Percentiles rank a stretch among this genome's conserved stretches.
Conservation (phyloP, 1,140 invertebrate species). For the Drosophila lacteicornis region DNA sequence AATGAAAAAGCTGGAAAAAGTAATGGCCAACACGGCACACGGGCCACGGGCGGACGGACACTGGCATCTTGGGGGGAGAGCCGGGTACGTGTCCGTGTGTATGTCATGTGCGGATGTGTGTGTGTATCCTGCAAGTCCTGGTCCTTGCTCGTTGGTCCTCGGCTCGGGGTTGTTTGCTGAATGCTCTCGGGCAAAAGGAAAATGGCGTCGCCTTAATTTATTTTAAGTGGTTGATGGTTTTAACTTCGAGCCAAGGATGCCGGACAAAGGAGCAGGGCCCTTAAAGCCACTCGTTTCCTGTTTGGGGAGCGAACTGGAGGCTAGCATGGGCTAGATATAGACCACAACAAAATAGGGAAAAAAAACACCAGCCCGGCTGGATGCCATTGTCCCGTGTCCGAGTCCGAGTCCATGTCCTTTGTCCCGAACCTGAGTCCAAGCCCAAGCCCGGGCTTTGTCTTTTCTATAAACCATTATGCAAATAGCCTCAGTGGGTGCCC, state of each 20-base stretch:
- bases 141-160: constrained; percentile 67
- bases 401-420: constrained; percentile 1
- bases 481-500: constrained; percentile 68
- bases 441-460: constrained; percentile 64
- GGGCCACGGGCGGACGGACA: constrained; percentile 4
- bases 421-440: constrained; percentile 1
- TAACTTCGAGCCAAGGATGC: constrained; percentile 66
- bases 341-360: constrained; percentile 49
- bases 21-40: constrained; percentile 71
- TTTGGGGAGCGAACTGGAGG: constrained; percentile 16
- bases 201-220: constrained; percentile 84
- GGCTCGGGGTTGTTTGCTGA: constrained; percentile 72
- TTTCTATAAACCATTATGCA: constrained; percentile 83
- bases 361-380: constrained; percentile 36
- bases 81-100: constrained; percentile 36
- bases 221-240: constrained; percentile 84
- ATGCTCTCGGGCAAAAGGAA: constrained; percentile 68
- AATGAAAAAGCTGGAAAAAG: constrained; percentile 72
- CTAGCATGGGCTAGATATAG: constrained; percentile 19
- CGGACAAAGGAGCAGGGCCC: constrained; percentile 44
- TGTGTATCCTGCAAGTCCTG: constrained; percentile 47
- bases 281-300: constrained; percentile 64
- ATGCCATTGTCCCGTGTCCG: constrained; percentile 47
- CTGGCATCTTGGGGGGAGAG: constrained; percentile 62
- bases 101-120: constrained; percentile 12